Percentiles rank a stretch among this genome's conserved stretches.
Conservation (phyloP, 2,113 vertebrate genomes). For the Nerophis lumbriciformis region DNA sequence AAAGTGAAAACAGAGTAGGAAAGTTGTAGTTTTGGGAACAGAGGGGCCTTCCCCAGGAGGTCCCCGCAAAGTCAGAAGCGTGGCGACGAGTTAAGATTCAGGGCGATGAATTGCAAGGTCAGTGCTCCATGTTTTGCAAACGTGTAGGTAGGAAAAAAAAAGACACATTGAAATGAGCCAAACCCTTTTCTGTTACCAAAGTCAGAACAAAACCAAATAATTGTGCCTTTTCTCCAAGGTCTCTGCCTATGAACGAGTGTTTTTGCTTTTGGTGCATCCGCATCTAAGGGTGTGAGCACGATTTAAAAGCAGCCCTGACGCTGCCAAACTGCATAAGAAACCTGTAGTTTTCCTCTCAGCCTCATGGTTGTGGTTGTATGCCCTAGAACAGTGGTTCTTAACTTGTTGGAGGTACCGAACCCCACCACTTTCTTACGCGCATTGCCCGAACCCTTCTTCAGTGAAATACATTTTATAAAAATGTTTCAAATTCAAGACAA, state of each 20-base stretch:
- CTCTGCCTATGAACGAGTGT: constrained; percentile 5
- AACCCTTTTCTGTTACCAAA: constrained; percentile 34
- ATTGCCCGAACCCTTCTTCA: too few species aligned
- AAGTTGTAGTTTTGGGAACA: too few species aligned
- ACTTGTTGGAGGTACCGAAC: too few species aligned
- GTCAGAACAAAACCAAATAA: constrained; percentile 9
- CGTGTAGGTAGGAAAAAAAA: constrained; percentile 19
- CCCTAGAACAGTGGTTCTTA: neutral
- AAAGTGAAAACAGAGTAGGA: too few species aligned
- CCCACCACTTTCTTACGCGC: too few species aligned
- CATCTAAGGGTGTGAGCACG: constrained; percentile 13
- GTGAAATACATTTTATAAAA: too few species aligned
- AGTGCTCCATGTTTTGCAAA: neutral
- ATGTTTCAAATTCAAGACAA: too few species aligned
- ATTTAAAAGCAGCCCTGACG: constrained; percentile 3
- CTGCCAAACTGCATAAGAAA: neutral
- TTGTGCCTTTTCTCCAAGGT: constrained; percentile 13
- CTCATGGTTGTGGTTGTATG: neutral
- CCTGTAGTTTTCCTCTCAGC: neutral
- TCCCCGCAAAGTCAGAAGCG: too few species aligned
- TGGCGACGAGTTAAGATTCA: too few species aligned
- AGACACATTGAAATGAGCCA: constrained; percentile 24
- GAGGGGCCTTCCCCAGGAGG: too few species aligned
- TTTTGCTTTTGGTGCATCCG: constrained; percentile 18
- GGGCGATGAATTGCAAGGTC: too few species aligned